Conservation (phyloP, 2,113 vertebrate genomes). For the Pogonocichla stellata region DNA sequence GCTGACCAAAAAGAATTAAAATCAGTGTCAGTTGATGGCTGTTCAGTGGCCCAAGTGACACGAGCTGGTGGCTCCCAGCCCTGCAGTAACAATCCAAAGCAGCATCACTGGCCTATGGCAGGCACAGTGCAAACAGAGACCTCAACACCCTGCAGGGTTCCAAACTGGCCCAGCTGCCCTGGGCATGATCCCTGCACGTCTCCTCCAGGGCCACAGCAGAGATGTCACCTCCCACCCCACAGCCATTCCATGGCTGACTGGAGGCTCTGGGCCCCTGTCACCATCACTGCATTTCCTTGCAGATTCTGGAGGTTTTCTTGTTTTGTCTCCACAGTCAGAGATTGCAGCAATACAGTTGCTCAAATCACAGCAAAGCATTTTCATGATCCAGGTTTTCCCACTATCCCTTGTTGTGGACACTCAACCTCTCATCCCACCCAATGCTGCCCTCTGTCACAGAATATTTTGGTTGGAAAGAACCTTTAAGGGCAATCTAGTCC, state of each 20-base stretch:
- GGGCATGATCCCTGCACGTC: fast-evolving
- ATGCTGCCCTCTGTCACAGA: neutral
- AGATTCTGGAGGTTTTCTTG: neutral
- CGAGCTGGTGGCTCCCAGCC: neutral
- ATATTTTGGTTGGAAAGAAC: neutral
- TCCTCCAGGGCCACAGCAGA: neutral
- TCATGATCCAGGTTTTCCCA: neutral
- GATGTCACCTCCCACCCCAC: neutral
- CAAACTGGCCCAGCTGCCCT: neutral
- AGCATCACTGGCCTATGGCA: neutral
- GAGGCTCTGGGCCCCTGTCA: neutral
- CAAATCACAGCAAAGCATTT: neutral
- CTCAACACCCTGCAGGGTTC: neutral
- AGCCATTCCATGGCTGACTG: neutral
- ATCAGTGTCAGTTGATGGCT: neutral
- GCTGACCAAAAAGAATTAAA: neutral
- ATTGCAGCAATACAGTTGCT: neutral
- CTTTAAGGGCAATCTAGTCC: neutral
- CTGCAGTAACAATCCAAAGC: neutral
- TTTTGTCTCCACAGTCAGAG: neutral
- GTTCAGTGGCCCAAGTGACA: neutral
- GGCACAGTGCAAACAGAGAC: neutral
- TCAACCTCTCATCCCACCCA: neutral
- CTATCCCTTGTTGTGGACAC: neutral
- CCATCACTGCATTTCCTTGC: neutral